Percentiles rank a stretch among this genome's conserved stretches.
Conservation (phyloP, 2,113 vertebrate species). For the Oophaga pumilio region DNA sequence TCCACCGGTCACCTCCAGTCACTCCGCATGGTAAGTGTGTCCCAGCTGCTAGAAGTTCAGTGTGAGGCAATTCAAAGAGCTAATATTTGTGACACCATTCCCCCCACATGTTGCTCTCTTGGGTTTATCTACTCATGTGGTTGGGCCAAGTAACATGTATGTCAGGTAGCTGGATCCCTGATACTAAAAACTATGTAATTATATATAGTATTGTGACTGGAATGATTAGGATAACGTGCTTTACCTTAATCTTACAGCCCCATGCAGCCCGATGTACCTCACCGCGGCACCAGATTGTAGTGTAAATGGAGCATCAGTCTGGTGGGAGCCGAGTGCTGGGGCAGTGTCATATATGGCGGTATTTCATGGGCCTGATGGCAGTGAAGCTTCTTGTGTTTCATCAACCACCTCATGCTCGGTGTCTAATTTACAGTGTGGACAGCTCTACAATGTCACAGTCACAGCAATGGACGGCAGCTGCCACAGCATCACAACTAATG, state of each 20-base stretch:
- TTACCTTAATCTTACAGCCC: conserved; percentile 38
- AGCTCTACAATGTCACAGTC: conserved; percentile 70
- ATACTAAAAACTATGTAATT: too few relatives aligned
- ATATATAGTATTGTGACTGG: neutral
- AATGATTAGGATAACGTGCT: neutral
- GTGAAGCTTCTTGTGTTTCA: conserved; percentile 63
- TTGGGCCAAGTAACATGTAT: too few relatives aligned
- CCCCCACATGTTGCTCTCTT: too few relatives aligned
- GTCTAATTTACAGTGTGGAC: conserved; percentile 67
- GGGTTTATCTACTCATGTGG: too few relatives aligned
- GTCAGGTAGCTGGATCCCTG: too few relatives aligned
- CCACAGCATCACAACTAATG: conserved; percentile 62
- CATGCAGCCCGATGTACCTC: conserved; percentile 52
- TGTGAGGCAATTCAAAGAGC: too few relatives aligned
- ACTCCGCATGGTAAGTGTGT: too few relatives aligned
- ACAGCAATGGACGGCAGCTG: conserved; percentile 65
- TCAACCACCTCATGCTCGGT: conserved; percentile 65
- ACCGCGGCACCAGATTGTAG: conserved; percentile 63
- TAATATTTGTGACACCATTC: too few relatives aligned
- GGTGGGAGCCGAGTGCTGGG: conserved; percentile 72
- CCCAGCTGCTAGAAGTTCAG: too few relatives aligned
- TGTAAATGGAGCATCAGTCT: conserved; percentile 64
- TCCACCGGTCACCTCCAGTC: too few relatives aligned
- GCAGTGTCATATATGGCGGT: conserved; percentile 66
- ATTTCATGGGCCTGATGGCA: conserved; percentile 66